These are phyloP conservation scores for Ditula angustiorana DNA, from an alignment of 2,888 invertebrate genomes.

Conservation along the genomic window DNA sequence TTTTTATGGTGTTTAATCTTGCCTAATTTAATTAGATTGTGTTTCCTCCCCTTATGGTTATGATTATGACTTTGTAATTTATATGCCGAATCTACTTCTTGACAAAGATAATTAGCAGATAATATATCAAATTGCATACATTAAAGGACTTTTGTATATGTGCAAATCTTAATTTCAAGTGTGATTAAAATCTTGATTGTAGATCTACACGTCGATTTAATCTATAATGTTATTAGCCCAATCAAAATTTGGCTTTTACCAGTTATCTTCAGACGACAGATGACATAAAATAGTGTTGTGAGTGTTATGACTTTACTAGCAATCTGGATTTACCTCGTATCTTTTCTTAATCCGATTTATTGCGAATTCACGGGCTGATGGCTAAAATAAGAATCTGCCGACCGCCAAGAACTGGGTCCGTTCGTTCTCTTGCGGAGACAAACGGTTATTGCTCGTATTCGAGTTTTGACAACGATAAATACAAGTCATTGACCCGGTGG, in stretches of 20 bases:
- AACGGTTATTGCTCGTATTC: constrained; percentile 63
- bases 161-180: background rate
- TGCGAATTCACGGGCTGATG: constrained; percentile 56
- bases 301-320: constrained; percentile 1
- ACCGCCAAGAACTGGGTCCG: constrained; percentile 49
- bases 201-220: no score
- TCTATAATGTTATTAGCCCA: background rate
- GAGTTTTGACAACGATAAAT: constrained; percentile 61
- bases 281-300: background rate
- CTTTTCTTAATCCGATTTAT: constrained; percentile 55
- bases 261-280: constrained; percentile 10
- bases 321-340: constrained; percentile 26
- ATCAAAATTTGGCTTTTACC: constrained; percentile 18
- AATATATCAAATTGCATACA: background rate
- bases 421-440: constrained; percentile 51
- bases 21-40: background rate
- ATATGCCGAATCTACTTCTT: background rate
- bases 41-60: background rate
- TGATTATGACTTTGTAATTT: background rate
- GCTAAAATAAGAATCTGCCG: constrained; percentile 64
- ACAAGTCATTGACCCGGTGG: constrained; percentile 64
- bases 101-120: background rate
- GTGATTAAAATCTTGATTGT: no score
- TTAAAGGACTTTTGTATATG: background rate
- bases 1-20: background rate